A percentile compares a stretch with the other conserved stretches of the same genome.
These are phyloP conservation scores for Flabesymbios commensalis DNA, from an alignment of 2,888 invertebrate species.

Conservation along the genomic window DNA sequence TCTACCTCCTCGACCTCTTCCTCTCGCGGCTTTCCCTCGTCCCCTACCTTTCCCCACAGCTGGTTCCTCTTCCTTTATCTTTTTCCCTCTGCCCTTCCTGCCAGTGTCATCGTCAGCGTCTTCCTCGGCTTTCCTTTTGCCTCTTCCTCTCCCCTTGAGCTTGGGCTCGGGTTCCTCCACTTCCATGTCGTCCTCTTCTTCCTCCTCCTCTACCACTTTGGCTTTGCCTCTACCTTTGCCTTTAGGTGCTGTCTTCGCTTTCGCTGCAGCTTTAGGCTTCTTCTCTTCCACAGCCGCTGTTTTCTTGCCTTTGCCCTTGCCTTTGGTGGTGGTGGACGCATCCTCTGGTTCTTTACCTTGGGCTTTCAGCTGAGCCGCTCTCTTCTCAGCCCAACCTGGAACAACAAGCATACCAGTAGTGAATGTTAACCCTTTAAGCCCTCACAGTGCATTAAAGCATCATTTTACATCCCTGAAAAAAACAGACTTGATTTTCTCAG, in stretches of 20 bases:
- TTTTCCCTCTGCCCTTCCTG: background rate
- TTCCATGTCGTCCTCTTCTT: slow-evolving; percentile 1
- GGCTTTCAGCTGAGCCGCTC: background rate
- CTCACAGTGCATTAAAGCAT: too few species aligned
- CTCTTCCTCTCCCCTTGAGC: background rate
- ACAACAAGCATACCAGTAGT: too few species aligned
- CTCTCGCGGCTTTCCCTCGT: background rate
- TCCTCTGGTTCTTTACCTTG: slow-evolving; percentile 4
- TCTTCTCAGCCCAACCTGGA: background rate
- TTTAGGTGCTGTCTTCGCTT: background rate
- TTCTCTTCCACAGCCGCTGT: slow-evolving; percentile 34
- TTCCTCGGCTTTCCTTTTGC: background rate
- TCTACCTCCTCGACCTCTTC: too few species aligned
- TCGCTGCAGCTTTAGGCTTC: slow-evolving; percentile 18
- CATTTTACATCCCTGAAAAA: too few species aligned
- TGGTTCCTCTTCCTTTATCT: background rate
- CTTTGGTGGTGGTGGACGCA: background rate
- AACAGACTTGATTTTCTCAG: too few species aligned
- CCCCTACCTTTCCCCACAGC: background rate
- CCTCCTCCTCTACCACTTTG: slow-evolving; percentile 23
- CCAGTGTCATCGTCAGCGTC: too few species aligned
- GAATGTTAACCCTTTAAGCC: too few species aligned
- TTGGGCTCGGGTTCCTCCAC: slow-evolving; percentile 1
- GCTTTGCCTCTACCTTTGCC: slow-evolving; percentile 14
- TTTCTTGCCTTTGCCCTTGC: slow-evolving; percentile 16